Evolutionary conservation across 1,140 invertebrate genomes (phyloP).

Genomic region (Megalonaias nervosa): DNA sequence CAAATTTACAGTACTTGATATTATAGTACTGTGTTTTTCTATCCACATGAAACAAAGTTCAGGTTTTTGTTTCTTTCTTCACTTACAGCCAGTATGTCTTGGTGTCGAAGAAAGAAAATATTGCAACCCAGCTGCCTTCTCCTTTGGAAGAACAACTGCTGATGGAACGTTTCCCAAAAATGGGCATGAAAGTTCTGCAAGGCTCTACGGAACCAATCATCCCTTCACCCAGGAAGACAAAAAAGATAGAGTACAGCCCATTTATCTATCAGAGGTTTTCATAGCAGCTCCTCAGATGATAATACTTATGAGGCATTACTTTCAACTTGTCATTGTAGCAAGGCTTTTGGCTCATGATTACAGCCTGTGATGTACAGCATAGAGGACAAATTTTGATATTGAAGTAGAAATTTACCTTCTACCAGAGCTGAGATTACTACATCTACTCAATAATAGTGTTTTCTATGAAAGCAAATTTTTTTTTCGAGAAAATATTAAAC

Average conservation of each 20-base stretch:
- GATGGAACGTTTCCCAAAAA: constrained; percentile 58
- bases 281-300: neutral
- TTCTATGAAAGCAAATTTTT: too few species aligned
- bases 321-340: too few species aligned
- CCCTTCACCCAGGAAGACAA: constrained; percentile 16
- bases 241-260: constrained; percentile 42
- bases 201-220: constrained; percentile 18
- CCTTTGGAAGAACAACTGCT: constrained; percentile 65
- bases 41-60: too few species aligned
- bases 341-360: too few species aligned
- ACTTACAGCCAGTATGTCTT: constrained; percentile 64
- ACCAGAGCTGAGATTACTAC: too few species aligned
- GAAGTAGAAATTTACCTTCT: too few species aligned
- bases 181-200: constrained; percentile 45
- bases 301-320: too few species aligned
- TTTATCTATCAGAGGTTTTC: constrained; percentile 34
- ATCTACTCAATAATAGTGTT: too few species aligned
- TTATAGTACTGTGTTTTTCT: neutral
- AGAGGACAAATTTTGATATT: too few species aligned
- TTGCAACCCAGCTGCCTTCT: constrained; percentile 45
- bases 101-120: constrained; percentile 50
- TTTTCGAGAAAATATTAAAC: too few species aligned
- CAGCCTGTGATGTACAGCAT: too few species aligned
- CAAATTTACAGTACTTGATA: neutral
- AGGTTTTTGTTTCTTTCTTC: neutral